Evolutionary conservation across 2,113 vertebrate species (phyloP).

Genomic region (Microcebus jonahi): DNA sequence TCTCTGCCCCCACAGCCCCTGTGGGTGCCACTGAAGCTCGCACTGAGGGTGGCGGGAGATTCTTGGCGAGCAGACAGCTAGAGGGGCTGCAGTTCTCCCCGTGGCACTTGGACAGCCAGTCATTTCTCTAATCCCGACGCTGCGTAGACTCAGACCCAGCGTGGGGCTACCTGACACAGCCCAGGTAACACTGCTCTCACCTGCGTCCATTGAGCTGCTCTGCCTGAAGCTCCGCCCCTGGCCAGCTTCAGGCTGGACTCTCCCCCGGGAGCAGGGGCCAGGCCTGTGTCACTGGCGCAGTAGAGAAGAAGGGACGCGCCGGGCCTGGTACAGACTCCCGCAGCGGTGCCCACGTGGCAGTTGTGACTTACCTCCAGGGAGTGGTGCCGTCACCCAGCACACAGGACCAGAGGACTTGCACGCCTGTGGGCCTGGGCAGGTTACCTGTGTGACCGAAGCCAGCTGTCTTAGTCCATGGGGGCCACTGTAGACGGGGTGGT

Average conservation of each 20-base stretch:
- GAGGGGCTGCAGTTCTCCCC: not conserved
- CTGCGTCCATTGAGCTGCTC: not conserved
- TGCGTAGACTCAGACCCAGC: not conserved
- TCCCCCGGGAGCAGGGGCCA: not conserved
- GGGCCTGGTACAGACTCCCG: not conserved
- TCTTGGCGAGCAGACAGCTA: not conserved
- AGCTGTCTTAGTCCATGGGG: not conserved
- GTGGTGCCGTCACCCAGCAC: not conserved
- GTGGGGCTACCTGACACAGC: rapidly evolving
- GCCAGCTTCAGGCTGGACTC: not conserved
- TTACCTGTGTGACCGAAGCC: not conserved
- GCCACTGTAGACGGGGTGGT: too few relatives aligned
- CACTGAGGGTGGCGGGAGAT: rapidly evolving
- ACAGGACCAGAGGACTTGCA: too few relatives aligned
- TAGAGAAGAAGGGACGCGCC: not conserved
- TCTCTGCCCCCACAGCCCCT: not conserved
- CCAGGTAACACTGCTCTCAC: not conserved
- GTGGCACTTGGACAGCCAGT: not conserved
- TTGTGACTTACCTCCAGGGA: not conserved
- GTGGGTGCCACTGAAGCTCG: not conserved
- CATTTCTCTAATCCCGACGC: not conserved
- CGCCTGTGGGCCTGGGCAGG: not conserved
- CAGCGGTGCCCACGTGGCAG: rapidly evolving
- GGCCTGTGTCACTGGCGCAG: not conserved
- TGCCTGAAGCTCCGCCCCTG: not conserved